Evolutionary conservation across 2,797 vertebrate species (phyloP).

Genomic region (Tympanoctomys barrerae): DNA sequence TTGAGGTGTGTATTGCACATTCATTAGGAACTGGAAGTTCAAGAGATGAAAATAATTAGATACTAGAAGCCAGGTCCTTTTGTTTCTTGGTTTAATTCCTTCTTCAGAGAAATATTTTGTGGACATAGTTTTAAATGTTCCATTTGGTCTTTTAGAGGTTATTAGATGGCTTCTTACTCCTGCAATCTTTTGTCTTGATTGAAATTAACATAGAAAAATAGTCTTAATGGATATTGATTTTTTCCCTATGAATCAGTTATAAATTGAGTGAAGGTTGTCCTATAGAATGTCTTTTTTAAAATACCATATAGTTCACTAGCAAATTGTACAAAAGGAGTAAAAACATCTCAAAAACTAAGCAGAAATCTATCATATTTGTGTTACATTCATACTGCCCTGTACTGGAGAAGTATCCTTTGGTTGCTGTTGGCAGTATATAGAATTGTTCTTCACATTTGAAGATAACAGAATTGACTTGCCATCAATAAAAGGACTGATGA

Average conservation of each 20-base stretch:
- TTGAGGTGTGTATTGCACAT: conserved; percentile 3
- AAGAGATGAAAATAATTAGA: conserved; percentile 49
- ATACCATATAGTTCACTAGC: conserved; percentile 38
- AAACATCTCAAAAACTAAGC: conserved; percentile 5
- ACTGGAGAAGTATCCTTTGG: conserved; percentile 17
- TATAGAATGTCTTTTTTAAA: conserved; percentile 58
- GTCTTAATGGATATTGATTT: conserved; percentile 42
- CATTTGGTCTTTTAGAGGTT: conserved; percentile 40
- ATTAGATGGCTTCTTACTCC: not conserved
- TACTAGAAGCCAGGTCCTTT: conserved; percentile 34
- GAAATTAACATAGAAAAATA: conserved; percentile 41
- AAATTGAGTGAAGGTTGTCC: conserved; percentile 45
- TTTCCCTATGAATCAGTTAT: conserved; percentile 5
- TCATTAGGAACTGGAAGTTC: not conserved
- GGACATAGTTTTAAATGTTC: conserved; percentile 37
- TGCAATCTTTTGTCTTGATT: conserved; percentile 16
- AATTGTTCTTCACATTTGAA: conserved; percentile 62
- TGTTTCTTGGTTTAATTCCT: conserved; percentile 45
- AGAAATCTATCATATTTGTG: not conserved
- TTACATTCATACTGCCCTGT: conserved; percentile 57
- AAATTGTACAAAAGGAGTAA: conserved; percentile 1
- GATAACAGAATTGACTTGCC: conserved; percentile 53
- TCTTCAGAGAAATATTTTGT: not conserved
- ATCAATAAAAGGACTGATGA: not conserved
- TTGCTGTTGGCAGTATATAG: conserved; percentile 30